These are phyloP conservation scores for Stramonita haemastoma DNA, from an alignment of 2,888 invertebrate species.

Conservation along the genomic window DNA sequence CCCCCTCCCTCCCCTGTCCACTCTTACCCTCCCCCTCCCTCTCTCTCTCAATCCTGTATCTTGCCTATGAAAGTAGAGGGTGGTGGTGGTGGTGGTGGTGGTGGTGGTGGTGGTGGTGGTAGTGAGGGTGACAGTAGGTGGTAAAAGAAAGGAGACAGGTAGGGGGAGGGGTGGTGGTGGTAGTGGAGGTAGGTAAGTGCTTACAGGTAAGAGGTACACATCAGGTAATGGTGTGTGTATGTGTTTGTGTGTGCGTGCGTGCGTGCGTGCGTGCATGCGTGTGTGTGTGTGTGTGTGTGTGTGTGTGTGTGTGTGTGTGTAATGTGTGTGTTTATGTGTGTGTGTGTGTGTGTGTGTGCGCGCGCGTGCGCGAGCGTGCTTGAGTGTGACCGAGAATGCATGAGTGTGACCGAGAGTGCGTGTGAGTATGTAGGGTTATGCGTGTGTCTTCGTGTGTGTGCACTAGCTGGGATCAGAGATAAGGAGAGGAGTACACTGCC, in stretches of 20 bases:
- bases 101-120: neutral
- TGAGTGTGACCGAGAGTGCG: neutral
- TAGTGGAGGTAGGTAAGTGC: neutral
- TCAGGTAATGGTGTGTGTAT: neutral
- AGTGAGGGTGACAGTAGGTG: too few species aligned
- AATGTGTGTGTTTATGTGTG: too few species aligned
- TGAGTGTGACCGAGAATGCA: too few species aligned
- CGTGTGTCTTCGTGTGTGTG: neutral
- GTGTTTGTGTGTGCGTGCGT: neutral
- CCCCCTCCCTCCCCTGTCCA: neutral
- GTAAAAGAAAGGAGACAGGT: neutral
- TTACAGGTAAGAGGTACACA: conserved; percentile 3
- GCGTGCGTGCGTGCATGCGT: neutral
- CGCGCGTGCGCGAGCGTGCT: too few species aligned
- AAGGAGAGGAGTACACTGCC: too few species aligned
- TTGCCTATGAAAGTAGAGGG: neutral
- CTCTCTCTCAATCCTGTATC: too few species aligned
- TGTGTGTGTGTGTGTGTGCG: too few species aligned
- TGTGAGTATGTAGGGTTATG: neutral
- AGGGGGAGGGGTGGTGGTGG: neutral
- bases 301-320: too few species aligned
- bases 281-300: neutral
- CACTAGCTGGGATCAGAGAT: too few species aligned
- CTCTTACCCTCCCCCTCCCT: neutral
- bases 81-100: neutral